A percentile compares a stretch with the other conserved stretches of the same genome.
Evolutionary conservation across 1,140 invertebrate species (phyloP).

Genomic region (Drosophila bifasciata): DNA sequence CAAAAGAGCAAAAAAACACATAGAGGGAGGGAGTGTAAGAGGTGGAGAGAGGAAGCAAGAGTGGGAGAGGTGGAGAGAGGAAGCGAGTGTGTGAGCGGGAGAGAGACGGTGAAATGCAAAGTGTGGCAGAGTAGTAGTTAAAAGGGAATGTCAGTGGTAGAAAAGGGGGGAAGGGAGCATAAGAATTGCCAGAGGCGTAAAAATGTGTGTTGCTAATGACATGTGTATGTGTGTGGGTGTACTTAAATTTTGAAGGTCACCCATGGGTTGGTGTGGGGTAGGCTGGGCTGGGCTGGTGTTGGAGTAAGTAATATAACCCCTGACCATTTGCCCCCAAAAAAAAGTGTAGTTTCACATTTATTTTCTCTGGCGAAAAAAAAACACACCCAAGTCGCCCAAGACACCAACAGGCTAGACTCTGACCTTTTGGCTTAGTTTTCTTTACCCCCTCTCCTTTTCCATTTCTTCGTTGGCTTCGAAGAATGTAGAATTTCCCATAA

Average conservation of each 20-base stretch:
- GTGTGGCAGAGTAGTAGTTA: neutral
- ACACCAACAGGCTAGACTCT: conserved; percentile 21
- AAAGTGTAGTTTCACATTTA: conserved; percentile 37
- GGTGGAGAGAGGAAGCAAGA: no score
- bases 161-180: conserved; percentile 6
- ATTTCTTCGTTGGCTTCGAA: neutral
- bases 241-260: conserved; percentile 75
- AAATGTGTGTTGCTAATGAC: conserved; percentile 75
- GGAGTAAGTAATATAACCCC: conserved; percentile 25
- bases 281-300: neutral
- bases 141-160: neutral
- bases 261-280: conserved; percentile 6
- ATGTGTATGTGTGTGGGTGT: conserved; percentile 37
- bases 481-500: no score
- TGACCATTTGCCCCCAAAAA: conserved; percentile 53
- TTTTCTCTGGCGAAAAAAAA: conserved; percentile 2
- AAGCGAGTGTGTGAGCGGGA: neutral
- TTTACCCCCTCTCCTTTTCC: neutral
- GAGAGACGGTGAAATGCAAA: conserved; percentile 5
- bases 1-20: conserved; percentile 3
- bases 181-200: conserved; percentile 52
- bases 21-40: neutral
- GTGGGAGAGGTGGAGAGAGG: no score
- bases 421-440: conserved; percentile 77
- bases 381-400: conserved; percentile 44